A percentile compares a stretch with the other conserved stretches of the same genome.
Evolutionary conservation across 30 jellyfish, hydroid and myxozoan genomes (phyloP).

Genomic region (Mastigias papua): DNA sequence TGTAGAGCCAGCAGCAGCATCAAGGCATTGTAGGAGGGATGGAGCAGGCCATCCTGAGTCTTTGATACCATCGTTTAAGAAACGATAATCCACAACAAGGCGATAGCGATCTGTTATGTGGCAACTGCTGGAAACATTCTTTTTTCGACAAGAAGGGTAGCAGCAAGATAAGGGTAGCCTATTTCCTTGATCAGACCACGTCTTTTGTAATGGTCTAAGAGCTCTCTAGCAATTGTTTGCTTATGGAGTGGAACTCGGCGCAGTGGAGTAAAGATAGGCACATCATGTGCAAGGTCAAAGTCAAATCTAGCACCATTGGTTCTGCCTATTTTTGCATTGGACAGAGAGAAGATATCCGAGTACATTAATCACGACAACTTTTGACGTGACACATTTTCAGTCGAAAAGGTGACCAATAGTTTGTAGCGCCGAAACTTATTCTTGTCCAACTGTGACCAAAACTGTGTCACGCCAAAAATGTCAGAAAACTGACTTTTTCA

Average conservation of each 20-base stretch:
- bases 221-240: constrained; percentile 24
- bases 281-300: no score
- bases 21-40: constrained; percentile 58
- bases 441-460: no score
- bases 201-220: constrained; percentile 41
- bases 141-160: constrained; percentile 38
- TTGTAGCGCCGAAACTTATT: no score
- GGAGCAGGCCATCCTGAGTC: constrained; percentile 69
- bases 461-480: no score
- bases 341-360: no score
- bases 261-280: constrained; percentile 32
- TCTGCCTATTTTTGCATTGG: no score
- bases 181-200: constrained; percentile 31
- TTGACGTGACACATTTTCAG: no score
- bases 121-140: constrained; percentile 36
- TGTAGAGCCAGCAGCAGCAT: no score
- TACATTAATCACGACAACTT: no score
- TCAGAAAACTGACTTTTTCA: no score
- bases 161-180: constrained; percentile 58
- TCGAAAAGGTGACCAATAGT: no score
- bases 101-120: constrained; percentile 43
- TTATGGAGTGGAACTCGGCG: constrained; percentile 36
- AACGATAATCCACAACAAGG: constrained; percentile 56
- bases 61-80: constrained; percentile 43
- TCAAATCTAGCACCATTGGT: no score